These are phyloP conservation scores for Drosophila rellima DNA, from an alignment of 2,888 invertebrate species.

Conservation along the genomic window DNA sequence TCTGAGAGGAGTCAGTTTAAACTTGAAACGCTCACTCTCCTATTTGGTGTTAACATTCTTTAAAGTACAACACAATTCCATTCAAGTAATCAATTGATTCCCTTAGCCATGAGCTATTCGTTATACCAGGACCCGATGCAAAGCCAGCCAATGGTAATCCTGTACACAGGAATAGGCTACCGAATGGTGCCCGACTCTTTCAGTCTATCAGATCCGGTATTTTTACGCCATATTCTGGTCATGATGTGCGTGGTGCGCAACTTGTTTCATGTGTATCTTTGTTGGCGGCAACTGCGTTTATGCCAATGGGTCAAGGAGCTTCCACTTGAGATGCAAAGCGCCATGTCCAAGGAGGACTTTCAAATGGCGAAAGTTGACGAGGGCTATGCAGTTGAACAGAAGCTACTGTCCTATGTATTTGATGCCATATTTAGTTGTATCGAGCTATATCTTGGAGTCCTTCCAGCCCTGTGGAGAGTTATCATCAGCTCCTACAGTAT, in stretches of 20 bases:
- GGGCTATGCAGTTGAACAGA: slow-evolving; percentile 29
- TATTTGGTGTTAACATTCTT: background rate
- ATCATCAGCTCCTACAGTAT: slow-evolving; percentile 36
- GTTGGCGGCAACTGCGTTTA: slow-evolving; percentile 49
- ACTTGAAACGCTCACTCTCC: background rate
- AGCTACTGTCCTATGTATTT: slow-evolving; percentile 20
- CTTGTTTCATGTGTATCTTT: slow-evolving; percentile 44
- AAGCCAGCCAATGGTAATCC: slow-evolving; percentile 26
- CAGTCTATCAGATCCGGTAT: slow-evolving; percentile 43
- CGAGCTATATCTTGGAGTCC: slow-evolving; percentile 46
- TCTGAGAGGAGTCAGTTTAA: background rate
- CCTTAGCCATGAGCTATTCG: slow-evolving; percentile 15
- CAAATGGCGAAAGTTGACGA: slow-evolving; percentile 31
- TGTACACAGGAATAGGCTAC: slow-evolving; percentile 10
- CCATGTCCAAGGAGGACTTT: slow-evolving; percentile 31
- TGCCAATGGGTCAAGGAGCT: background rate
- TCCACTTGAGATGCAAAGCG: slow-evolving; percentile 3
- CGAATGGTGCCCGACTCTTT: slow-evolving; percentile 17
- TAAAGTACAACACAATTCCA: background rate
- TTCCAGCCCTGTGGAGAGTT: slow-evolving; percentile 42
- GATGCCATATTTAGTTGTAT: slow-evolving; percentile 56
- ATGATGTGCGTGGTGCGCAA: slow-evolving; percentile 35
- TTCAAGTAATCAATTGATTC: background rate
- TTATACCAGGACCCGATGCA: slow-evolving; percentile 59
- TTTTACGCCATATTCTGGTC: slow-evolving; percentile 58